Evolutionary conservation across 2,113 vertebrate species (phyloP).

Genomic region (Penelope pileata): DNA sequence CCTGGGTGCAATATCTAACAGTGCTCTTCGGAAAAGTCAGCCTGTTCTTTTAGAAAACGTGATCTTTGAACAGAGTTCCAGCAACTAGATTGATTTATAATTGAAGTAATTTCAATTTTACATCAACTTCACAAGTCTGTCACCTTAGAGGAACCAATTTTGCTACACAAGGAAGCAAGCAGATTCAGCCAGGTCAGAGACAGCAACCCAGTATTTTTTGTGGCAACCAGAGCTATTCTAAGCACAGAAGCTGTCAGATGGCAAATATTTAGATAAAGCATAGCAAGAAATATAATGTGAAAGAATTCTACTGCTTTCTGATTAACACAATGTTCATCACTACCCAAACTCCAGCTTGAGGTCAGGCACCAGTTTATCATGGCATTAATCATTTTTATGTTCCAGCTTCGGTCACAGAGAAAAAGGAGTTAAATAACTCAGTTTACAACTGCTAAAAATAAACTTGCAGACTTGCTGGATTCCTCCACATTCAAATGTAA

Average conservation of each 20-base stretch:
- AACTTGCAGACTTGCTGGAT: slow-evolving; percentile 71
- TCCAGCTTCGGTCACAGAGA: slow-evolving; percentile 1
- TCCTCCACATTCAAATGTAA: slow-evolving; percentile 67
- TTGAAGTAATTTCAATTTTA: neutral
- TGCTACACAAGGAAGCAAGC: neutral
- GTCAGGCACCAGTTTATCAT: slow-evolving; percentile 26
- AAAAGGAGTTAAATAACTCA: slow-evolving; percentile 70
- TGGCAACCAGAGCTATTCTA: slow-evolving; percentile 6
- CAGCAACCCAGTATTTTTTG: neutral
- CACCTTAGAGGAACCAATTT: neutral
- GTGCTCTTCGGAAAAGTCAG: neutral
- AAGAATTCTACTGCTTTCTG: slow-evolving; percentile 37
- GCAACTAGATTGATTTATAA: neutral
- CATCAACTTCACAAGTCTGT: neutral
- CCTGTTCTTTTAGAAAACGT: neutral
- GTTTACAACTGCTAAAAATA: slow-evolving; percentile 78
- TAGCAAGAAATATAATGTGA: slow-evolving; percentile 36
- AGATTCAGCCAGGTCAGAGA: neutral
- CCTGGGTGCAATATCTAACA: neutral
- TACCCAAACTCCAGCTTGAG: slow-evolving; percentile 8
- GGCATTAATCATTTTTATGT: slow-evolving; percentile 66
- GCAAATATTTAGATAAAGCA: slow-evolving; percentile 39
- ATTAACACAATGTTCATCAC: neutral
- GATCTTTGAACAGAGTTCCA: neutral
- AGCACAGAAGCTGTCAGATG: slow-evolving; percentile 25